phyloP scores from a whole-genome alignment of 2,113 vertebrate species.

The Regulus satrapa region DNA sequence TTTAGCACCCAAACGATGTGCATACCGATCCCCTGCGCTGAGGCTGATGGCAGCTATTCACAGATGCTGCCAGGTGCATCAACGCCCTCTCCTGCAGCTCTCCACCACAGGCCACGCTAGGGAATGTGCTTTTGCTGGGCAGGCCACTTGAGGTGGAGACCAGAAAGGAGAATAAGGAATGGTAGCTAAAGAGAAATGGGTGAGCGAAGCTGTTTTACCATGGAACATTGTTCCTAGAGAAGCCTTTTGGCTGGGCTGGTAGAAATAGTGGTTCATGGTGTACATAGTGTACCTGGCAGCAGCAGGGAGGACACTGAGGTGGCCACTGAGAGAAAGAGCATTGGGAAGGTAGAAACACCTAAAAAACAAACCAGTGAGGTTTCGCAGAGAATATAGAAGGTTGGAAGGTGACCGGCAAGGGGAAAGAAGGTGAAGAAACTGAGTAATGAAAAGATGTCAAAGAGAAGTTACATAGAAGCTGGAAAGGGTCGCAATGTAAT shows the following conservation, averaged over 20 bases:
- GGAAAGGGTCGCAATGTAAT: background rate
- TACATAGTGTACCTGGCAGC: background rate
- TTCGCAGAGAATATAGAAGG: background rate
- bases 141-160: background rate
- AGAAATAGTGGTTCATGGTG: background rate
- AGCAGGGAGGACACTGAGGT: background rate
- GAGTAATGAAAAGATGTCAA: background rate
- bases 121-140: background rate
- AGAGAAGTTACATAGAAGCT: background rate
- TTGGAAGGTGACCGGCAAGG: background rate
- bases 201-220: background rate
- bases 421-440: background rate
- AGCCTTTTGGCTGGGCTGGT: background rate
- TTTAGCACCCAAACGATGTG: accelerated
- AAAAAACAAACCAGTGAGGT: background rate
- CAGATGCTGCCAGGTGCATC: background rate
- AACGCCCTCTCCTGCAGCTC: background rate
- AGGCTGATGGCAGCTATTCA: background rate
- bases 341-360: background rate
- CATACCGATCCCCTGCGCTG: background rate
- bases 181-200: background rate
- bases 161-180: background rate
- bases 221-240: background rate
- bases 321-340: background rate
- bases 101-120: background rate